These are phyloP conservation scores for Lepidurus packardi DNA, from an alignment of 1,140 invertebrate genomes.

Conservation along the genomic window DNA sequence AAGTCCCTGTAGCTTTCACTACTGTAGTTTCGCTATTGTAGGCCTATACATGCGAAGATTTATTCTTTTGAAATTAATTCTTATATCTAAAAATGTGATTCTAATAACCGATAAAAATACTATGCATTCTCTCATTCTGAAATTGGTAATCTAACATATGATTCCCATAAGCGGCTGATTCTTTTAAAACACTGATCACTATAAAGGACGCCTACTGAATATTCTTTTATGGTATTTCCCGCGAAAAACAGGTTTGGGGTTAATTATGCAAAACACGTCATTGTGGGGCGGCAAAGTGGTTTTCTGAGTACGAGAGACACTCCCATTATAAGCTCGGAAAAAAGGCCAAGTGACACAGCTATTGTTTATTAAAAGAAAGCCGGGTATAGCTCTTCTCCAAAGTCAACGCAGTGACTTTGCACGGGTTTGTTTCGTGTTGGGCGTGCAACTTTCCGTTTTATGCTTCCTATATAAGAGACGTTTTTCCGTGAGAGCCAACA, in stretches of 20 bases:
- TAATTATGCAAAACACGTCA: slow-evolving; percentile 1
- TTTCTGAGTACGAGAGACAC: not conserved
- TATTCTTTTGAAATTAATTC: too few relatives aligned
- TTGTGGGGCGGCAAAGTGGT: not conserved
- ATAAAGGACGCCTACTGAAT: not conserved
- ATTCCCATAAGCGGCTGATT: too few relatives aligned
- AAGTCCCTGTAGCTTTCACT: too few relatives aligned
- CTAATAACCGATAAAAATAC: too few relatives aligned
- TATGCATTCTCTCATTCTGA: too few relatives aligned
- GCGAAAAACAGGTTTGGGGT: not conserved
- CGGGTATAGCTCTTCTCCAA: not conserved
- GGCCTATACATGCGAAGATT: too few relatives aligned
- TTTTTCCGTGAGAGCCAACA: not conserved
- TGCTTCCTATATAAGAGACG: not conserved
- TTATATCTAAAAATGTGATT: too few relatives aligned
- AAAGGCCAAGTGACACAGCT: not conserved
- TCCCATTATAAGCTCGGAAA: not conserved
- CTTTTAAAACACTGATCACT: too few relatives aligned
- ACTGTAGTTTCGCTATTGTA: too few relatives aligned
- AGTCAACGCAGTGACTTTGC: not conserved
- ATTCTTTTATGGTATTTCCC: not conserved
- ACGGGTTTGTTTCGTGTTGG: not conserved
- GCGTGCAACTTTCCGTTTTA: not conserved
- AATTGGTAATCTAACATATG: too few relatives aligned
- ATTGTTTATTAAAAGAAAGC: not conserved